These are phyloP conservation scores for Eupristina koningsbergeri DNA, from an alignment of 1,140 invertebrate species.

Conservation along the genomic window DNA sequence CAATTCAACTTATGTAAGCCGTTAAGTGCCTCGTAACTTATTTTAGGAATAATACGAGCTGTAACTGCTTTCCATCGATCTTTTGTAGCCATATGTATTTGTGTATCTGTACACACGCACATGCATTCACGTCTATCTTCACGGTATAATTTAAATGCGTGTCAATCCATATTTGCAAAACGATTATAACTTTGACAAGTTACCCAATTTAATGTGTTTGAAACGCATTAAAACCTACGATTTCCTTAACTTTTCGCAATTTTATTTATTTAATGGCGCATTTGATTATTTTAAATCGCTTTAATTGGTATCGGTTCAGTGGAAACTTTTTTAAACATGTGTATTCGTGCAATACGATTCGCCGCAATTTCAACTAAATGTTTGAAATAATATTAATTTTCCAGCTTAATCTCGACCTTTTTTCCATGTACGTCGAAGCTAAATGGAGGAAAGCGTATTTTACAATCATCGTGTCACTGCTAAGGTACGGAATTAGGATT, in stretches of 20 bases:
- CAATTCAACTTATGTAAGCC: neutral
- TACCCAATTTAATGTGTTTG: slow-evolving; percentile 17
- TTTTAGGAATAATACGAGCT: neutral
- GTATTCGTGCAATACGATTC: neutral
- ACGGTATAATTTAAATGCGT: slow-evolving; percentile 17
- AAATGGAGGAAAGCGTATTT: neutral
- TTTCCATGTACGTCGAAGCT: neutral
- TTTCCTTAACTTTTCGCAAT: slow-evolving; percentile 25
- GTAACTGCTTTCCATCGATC: slow-evolving; percentile 3
- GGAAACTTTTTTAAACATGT: neutral
- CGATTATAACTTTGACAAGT: slow-evolving; percentile 37
- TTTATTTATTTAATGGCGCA: slow-evolving; percentile 9
- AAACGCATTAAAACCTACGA: slow-evolving; percentile 14
- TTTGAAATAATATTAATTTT: neutral
- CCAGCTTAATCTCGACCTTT: neutral
- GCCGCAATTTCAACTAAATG: too few species aligned
- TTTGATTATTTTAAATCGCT: neutral
- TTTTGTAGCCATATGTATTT: too few species aligned
- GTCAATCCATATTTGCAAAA: slow-evolving; percentile 23
- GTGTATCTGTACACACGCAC: too few species aligned
- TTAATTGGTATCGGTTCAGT: neutral
- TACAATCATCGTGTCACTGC: neutral
- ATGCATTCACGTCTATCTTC: slow-evolving; percentile 1
- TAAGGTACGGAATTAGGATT: neutral
- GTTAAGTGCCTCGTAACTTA: neutral